Base-by-base conservation (phyloP, 2,888 invertebrate genomes). In the Troides aeacus region DNA sequence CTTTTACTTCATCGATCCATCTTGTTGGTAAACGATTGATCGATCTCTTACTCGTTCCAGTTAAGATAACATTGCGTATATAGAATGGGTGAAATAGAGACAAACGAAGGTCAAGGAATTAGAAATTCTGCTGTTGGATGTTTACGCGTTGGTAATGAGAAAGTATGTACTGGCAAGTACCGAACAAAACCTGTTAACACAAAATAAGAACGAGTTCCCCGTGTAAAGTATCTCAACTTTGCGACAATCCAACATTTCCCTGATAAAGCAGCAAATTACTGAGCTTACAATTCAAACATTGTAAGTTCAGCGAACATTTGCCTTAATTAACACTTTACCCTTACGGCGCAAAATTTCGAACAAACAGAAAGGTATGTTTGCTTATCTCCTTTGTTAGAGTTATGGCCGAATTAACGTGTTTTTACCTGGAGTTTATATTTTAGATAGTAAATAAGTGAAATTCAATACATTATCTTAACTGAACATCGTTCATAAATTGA, bases 311-410 rank as follows among this genome's bases (percentile, higher is more conserved):
- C 24, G 68, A 61, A 69, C 64, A 69, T 69, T 69, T 61, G 59
- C 64, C 36, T 60, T 69, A 69, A 69, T 69, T 69, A 69, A 69
- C 59, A 69, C 59, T 64, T 64, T 50, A 62, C 67, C 64, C 64
- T 64, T 60, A 64, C 64, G 21, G 23, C 18, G 68, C 68, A 69
- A 69, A 69, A 69, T 36, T 69, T 53, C 39, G n/a, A 60, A 61
- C 68, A 64, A 69, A 69, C 64, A 56, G 50, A 59, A 57, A 60
- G 64, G 60, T 69, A 50, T 69, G 53, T 64, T 69, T 64, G 64
- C 65, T 64, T 60, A 50, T 5, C 59, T 17, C 30, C 12, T 8
- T 50, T 68, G 58, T 63, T 59, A 50, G 21, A 59, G 58, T 57
- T 57, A 57, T 57, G n/a, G 18, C 57, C n/a, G 21, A 21, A 57